phyloP scores from a whole-genome alignment of 2,113 vertebrate species.

The Urocynchramus pylzowi region DNA sequence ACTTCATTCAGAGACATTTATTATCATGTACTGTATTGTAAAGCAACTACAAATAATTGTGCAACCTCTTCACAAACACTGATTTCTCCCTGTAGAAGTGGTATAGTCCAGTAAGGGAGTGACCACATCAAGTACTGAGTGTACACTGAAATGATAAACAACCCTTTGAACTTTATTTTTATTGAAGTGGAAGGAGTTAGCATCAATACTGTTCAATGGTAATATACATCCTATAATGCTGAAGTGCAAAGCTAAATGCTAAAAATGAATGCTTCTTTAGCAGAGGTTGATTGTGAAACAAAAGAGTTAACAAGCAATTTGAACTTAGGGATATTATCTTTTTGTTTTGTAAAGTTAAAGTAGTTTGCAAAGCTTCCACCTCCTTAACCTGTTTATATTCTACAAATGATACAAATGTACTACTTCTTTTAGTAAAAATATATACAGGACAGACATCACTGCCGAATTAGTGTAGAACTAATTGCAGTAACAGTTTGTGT shows the following conservation, averaged over 20 bases:
- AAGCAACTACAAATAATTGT: conserved; percentile 51
- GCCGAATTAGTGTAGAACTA: conserved; percentile 19
- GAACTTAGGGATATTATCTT: not conserved
- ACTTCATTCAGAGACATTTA: conserved; percentile 68
- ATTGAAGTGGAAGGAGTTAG: not conserved
- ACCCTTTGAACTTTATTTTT: conserved; percentile 14
- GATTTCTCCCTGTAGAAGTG: conserved; percentile 28
- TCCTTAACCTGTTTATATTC: not conserved
- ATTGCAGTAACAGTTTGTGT: conserved; percentile 24
- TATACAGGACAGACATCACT: not conserved
- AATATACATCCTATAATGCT: not conserved
- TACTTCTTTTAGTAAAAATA: not conserved
- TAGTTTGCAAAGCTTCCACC: not conserved
- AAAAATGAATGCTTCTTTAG: not conserved
- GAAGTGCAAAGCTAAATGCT: not conserved
- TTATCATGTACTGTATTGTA: conserved; percentile 54
- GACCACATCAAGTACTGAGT: conserved; percentile 28
- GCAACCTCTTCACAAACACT: conserved; percentile 42
- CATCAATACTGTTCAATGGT: not conserved
- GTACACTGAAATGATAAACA: not conserved
- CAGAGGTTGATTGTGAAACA: not conserved
- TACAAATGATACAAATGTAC: not conserved
- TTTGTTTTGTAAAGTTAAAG: not conserved
- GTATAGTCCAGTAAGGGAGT: conserved; percentile 9
- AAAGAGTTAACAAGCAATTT: not conserved